Base-by-base conservation (phyloP, 2,113 vertebrate genomes). In the Arizona elegans region DNA sequence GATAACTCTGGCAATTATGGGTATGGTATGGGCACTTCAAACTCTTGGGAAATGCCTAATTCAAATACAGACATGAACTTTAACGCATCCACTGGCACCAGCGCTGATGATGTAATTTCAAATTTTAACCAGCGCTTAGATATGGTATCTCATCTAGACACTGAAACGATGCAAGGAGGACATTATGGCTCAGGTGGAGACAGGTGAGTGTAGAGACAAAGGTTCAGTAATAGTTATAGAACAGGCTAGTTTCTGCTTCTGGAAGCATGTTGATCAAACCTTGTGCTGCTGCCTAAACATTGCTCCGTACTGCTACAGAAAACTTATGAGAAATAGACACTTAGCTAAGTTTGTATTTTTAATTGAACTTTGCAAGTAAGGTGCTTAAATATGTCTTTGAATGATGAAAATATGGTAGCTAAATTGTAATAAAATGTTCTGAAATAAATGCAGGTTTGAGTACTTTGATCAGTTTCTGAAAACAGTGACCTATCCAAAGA, bases 71-170 rank as follows among this genome's bases (percentile, higher is more conserved):
- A 97, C n/a, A 56, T 95, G 92, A 96, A 96, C 81, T 94, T 96
- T 1, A 95, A 95, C 0, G 94, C 96, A 38, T 92, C 97, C 0
- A 96, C 97, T 2, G 97, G 98, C 7, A 92, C 98, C 52, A 98
- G 97, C 62, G 97, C 98, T 0, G 98, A 98, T 87, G 98, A 97
- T 29, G 98, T 99, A 89, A 98, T 98, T 56, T 98, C 97, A 47
- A 99, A 99, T 96, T 98, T 99, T 95, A 99, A 98, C 97, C 98
- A 99, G 92, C 98, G 98, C 12, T 96, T 99, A 94, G 98, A 99
- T 95, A 97, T 99, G 98, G 98, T 98, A 91, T 97, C 98, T 0
- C 97, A 96, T 93, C 91, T 96, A 96, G 97, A 98, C 1, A 24
- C 95, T 3, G 97, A 98, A 12, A n/a, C 95, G 24, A 94, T 97